Percentiles rank a stretch among this genome's conserved stretches.
phyloP scores from a whole-genome alignment of 2,113 vertebrate species.

The Centropus bengalensis region DNA sequence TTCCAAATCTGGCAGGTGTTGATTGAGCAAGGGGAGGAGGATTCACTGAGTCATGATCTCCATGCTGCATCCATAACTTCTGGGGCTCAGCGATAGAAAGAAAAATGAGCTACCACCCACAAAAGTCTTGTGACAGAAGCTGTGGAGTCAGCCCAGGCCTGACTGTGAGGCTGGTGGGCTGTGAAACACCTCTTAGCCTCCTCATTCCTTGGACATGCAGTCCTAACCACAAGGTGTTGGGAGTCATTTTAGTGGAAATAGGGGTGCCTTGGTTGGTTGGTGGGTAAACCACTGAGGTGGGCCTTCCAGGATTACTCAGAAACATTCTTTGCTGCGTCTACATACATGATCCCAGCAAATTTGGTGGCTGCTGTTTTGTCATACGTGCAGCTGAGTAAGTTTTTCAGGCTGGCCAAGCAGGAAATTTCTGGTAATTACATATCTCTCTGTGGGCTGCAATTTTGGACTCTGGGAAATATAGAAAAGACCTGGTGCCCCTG shows the following conservation, averaged over 20 bases:
- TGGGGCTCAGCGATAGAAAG: not conserved
- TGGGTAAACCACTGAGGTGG: not conserved
- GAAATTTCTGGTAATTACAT: not conserved
- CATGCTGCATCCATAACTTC: not conserved
- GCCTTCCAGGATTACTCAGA: not conserved
- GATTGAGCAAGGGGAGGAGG: conserved; percentile 32
- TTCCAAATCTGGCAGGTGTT: conserved; percentile 61
- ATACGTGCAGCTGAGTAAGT: not conserved
- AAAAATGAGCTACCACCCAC: conserved; percentile 29
- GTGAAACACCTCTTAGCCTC: not conserved
- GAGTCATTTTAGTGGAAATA: not conserved
- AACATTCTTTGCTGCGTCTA: not conserved
- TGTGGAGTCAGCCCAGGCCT: not conserved
- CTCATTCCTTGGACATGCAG: not conserved
- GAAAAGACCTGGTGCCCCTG: not conserved
- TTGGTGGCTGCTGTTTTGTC: not conserved
- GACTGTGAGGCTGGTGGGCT: not conserved
- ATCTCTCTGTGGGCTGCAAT: not conserved
- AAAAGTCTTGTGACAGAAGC: not conserved
- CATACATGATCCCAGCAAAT: not conserved
- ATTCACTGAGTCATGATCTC: conserved; percentile 12
- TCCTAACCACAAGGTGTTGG: not conserved
- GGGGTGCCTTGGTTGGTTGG: not conserved
- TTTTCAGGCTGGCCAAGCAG: not conserved
- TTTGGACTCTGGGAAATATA: not conserved